Evolutionary conservation across 2,113 vertebrate species (phyloP).

Genomic region (Amblyopsis rosae): DNA sequence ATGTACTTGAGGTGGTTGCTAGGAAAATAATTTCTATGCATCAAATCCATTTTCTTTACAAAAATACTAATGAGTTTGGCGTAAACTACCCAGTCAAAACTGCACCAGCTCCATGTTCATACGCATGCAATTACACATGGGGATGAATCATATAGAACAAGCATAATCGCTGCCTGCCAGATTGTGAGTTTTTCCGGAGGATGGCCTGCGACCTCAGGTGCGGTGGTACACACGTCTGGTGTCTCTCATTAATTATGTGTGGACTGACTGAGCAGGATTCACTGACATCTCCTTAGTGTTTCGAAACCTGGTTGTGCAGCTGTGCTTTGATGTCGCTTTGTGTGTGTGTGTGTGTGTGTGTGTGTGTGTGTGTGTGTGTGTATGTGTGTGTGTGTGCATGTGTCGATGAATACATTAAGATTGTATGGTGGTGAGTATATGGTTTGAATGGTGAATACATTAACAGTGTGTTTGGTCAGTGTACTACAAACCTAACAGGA

Average conservation of each 20-base stretch:
- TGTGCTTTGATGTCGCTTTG: too few species aligned
- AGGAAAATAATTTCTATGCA: background rate
- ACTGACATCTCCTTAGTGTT: constrained; percentile 43
- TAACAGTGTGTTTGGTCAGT: too few species aligned
- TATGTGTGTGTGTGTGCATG: too few species aligned
- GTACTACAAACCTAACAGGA: too few species aligned
- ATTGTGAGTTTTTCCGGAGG: constrained; percentile 49
- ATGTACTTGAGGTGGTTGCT: background rate
- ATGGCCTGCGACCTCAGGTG: constrained; percentile 44
- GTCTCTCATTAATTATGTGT: constrained; percentile 75
- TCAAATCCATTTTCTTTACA: background rate
- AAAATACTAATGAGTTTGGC: constrained; percentile 17
- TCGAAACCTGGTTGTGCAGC: constrained; percentile 38
- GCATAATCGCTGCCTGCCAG: background rate
- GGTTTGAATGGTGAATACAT: too few species aligned
- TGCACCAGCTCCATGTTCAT: constrained; percentile 38
- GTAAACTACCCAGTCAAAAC: background rate
- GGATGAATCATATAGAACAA: constrained; percentile 59
- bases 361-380: too few species aligned
- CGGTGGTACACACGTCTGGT: constrained; percentile 49
- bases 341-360: too few species aligned
- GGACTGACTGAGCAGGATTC: constrained; percentile 56
- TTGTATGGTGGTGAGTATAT: too few species aligned
- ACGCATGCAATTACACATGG: constrained; percentile 58
- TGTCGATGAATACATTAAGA: too few species aligned